A percentile compares a stretch with the other conserved stretches of the same genome.
phyloP scores from a whole-genome alignment of 1,140 invertebrate species.

The Brachionus asplanchnoidis region DNA sequence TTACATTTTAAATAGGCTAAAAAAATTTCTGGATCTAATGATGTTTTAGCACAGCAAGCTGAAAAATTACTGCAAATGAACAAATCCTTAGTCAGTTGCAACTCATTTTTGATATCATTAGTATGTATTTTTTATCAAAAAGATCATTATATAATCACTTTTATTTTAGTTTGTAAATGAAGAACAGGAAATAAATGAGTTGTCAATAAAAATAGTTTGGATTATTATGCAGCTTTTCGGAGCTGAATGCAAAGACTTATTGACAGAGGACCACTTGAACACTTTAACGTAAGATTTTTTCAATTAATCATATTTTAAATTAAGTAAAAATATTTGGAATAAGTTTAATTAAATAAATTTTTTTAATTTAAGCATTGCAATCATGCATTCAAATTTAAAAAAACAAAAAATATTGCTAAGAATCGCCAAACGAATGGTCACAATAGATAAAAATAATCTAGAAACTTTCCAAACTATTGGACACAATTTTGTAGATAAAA shows the following conservation, averaged over 20 bases:
- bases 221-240: slow-evolving; percentile 56
- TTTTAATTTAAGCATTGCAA: neutral
- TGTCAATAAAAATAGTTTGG: slow-evolving; percentile 52
- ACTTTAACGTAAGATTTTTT: neutral
- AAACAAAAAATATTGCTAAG: slow-evolving; percentile 56
- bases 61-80: slow-evolving; percentile 53
- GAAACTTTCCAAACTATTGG: slow-evolving; percentile 24
- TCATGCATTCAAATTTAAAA: slow-evolving; percentile 48
- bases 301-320: neutral
- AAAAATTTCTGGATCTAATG: slow-evolving; percentile 48
- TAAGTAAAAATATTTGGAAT: neutral
- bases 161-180: slow-evolving; percentile 52
- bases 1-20: slow-evolving; percentile 46
- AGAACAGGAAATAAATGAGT: slow-evolving; percentile 53
- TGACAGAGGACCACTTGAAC: slow-evolving; percentile 52
- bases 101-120: slow-evolving; percentile 50
- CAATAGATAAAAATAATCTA: slow-evolving; percentile 41
- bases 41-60: slow-evolving; percentile 51
- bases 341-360: too few relatives aligned
- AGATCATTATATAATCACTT: neutral
- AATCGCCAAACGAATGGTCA: slow-evolving; percentile 55
- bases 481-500: slow-evolving; percentile 10
- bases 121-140: slow-evolving; percentile 15
- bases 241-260: slow-evolving; percentile 52
- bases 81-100: slow-evolving; percentile 53